These are phyloP conservation scores for Melieria picta DNA, from an alignment of 2,888 invertebrate genomes.

Conservation along the genomic window DNA sequence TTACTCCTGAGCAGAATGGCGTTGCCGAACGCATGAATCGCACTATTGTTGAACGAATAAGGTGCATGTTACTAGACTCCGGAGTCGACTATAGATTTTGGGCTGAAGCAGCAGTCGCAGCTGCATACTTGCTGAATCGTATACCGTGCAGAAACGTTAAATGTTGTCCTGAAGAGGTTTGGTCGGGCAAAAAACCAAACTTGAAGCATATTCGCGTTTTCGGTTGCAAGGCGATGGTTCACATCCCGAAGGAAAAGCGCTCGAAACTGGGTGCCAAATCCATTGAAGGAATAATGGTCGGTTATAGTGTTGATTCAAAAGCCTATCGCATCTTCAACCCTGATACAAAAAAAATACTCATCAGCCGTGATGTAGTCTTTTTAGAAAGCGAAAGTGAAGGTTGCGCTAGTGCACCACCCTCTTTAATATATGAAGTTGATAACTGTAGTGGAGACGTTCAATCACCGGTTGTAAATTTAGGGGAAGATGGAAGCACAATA, in stretches of 20 bases:
- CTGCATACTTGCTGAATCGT: slow-evolving; percentile 25
- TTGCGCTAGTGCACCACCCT: too few species aligned
- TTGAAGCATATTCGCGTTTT: slow-evolving; percentile 28
- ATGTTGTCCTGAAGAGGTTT: slow-evolving; percentile 16
- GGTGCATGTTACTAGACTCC: slow-evolving; percentile 40
- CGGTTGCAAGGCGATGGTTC: slow-evolving; percentile 33
- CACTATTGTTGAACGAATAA: slow-evolving; percentile 40
- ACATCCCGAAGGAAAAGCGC: slow-evolving; percentile 29
- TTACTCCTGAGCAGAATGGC: slow-evolving; percentile 45
- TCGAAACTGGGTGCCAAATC: slow-evolving; percentile 28
- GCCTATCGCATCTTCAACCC: slow-evolving; percentile 21
- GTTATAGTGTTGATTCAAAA: slow-evolving; percentile 12
- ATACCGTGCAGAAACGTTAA: slow-evolving; percentile 18
- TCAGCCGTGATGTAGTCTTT: slow-evolving; percentile 4
- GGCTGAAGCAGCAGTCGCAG: slow-evolving; percentile 28
- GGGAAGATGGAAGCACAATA: too few species aligned
- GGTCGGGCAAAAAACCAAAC: slow-evolving; percentile 19
- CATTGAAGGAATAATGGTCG: slow-evolving; percentile 12
- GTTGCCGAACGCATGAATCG: slow-evolving; percentile 42
- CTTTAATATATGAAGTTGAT: too few species aligned
- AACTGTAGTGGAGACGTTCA: too few species aligned
- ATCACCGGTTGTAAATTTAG: too few species aligned
- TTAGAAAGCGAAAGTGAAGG: neutral
- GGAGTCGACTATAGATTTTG: slow-evolving; percentile 28
- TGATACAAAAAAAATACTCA: neutral